These are phyloP conservation scores for Zonitis immaculata DNA, from an alignment of 2,888 invertebrate genomes.

Conservation along the genomic window DNA sequence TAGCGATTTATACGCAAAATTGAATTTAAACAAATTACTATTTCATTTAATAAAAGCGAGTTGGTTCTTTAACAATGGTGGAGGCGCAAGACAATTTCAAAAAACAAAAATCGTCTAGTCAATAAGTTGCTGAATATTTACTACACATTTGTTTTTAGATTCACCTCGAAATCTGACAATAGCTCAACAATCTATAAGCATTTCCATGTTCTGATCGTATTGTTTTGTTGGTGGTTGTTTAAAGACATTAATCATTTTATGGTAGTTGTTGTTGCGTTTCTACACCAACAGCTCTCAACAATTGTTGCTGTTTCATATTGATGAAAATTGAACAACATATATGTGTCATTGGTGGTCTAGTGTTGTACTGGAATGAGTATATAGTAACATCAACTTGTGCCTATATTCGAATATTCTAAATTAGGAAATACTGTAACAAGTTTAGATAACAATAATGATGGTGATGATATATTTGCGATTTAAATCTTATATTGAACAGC, in stretches of 20 bases:
- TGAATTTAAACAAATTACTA: too few relatives aligned
- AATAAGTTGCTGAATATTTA: too few relatives aligned
- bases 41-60: too few relatives aligned
- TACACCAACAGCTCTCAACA: not conserved
- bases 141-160: too few relatives aligned
- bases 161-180: too few relatives aligned
- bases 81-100: too few relatives aligned
- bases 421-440: not conserved
- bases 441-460: not conserved
- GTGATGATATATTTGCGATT: not conserved
- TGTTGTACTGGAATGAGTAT: not conserved
- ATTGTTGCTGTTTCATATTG: not conserved
- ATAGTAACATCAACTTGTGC: not conserved
- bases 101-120: too few relatives aligned
- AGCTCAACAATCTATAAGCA: too few relatives aligned
- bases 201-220: too few relatives aligned
- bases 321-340: not conserved
- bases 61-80: too few relatives aligned
- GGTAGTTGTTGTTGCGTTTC: not conserved
- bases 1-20: too few relatives aligned
- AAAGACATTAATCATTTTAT: not conserved
- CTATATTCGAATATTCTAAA: not conserved
- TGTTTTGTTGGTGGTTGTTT: not conserved
- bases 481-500: not conserved
- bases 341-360: not conserved